Evolutionary conservation across 2,888 invertebrate species (phyloP), one percentile per base, ranked within the genome.

Genomic region (Mantis religiosa): DNA sequence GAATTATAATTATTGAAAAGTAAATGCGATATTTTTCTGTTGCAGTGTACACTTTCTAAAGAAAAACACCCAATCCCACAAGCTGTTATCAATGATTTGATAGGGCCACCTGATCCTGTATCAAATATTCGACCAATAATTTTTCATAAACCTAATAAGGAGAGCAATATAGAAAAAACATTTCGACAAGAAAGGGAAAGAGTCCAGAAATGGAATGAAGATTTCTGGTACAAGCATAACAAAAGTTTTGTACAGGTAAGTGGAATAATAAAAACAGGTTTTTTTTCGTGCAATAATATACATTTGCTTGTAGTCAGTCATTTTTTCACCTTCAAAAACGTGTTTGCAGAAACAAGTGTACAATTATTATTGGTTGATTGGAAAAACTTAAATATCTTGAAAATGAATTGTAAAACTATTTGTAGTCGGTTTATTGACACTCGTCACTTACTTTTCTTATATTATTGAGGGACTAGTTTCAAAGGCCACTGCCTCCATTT

Each of bases 191-290:
- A 95, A 91, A 95, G 96, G 91, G 94, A 95, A 90, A 95, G 96
- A 90, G 96, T 97, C 0, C 97, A 97, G 91, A 93, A 95, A 89
- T 98, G 98, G 98, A 98, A 98, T 93, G 96, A 98, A 91, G 94
- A 94, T 82, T 98, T 98, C 93, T 98, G 98, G 98, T 94, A 94
- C 0, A 94, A 94, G 90, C 98, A 98, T 91, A 98, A 98, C 92
- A 94, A 94, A 34, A 95, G 94, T 89, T 98, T 98, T 93, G 95
- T 95, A 91, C 94, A 96, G 93, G 96, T 96, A 93, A 91, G 91
- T 89, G 91, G 92, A 92, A 4, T 4, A 30, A 30, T 30, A 30
- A 30, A 30, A n/a, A n/a, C n/a, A n/a, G n/a, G n/a, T n/a, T n/a
- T n/a, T n/a, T n/a, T n/a, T n/a, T n/a, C n/a, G n/a, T n/a, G n/a